Evolutionary conservation across 2,113 vertebrate genomes (phyloP), one percentile per base, ranked within the genome.

Genomic region (Pomatostomus ruficeps): DNA sequence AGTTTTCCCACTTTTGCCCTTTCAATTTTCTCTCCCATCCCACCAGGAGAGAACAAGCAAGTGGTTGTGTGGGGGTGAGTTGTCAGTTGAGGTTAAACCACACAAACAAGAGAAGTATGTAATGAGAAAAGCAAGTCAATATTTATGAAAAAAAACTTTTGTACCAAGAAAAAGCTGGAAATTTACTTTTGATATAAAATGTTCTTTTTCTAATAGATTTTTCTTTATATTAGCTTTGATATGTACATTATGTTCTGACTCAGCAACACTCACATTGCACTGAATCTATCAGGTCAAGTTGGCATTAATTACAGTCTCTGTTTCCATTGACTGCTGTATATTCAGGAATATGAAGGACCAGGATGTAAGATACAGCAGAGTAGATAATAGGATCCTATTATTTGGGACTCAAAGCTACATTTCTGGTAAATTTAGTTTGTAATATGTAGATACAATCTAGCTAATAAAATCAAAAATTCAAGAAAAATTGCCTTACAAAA

Each of bases 11-110:
- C 17, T 49, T 70, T 66, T 38, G 22, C 9, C 13, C 13, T 49
- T 85, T 45, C 16, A 28, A 10, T 35, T 65, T 40, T 38, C 15
- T 40, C 28, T 4, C 5, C 4, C 15, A 38, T n/a, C 31, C 26
- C 45, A 48, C 6, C 3, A 8, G 31, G 13, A 10, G 3, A 25
- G 21, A 65, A 24, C 8, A 28, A 75, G 12, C 13, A n/a, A 49
- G 33, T 3, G 3, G 23, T 42, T 40, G 3, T 11, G 4, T 14
- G 6, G 8, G 49, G 9, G 1, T 20, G 16, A 68, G 5, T 14
- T 65, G 24, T 25, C 0, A 0, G 7, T 51, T 49, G 21, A 46
- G 25, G 11, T 49, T 66, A 54, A 74, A 74, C 7, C 33, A 71
- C 1, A 3, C 24, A 83, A 70, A 74, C 6, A 74, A 84, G 6